Base-by-base conservation (phyloP, 2,113 vertebrate species). In the Microcebus jonahi region DNA sequence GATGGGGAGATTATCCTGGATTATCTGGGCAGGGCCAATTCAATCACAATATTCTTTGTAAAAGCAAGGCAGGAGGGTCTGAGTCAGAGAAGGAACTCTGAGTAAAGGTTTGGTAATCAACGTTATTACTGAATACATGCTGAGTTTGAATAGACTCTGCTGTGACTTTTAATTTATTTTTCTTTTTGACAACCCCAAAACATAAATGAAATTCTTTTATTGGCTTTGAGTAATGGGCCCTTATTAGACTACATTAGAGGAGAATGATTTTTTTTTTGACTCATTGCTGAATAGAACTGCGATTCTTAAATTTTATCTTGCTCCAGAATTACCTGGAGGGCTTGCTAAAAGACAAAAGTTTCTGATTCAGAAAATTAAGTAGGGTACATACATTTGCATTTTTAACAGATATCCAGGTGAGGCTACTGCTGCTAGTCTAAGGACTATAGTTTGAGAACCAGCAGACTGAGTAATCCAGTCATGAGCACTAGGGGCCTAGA, bases 241-340 rank as follows among this genome's bases (percentile, higher is more conserved):
- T 82, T 45, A 45, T 68, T 92, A 86, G 57, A 94, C 18, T 67
- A 3, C 42, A 23, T 81, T 5, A 80, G 88, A 80, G 34, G n/a
- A 89, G 25, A 91, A 67, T 61, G 18, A 63, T 68, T 45, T 81
- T 97, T 45, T 81, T 97, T 80, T 31, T 70, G 59, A 34, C 27
- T 75, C 53, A 63, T 20, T 88, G 42, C 34, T 90, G 25, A 83
- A 3, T n/a, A 73, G 3, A 73, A 68, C 1, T 48, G 5, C 25
- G 3, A 3, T 83, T 80, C 80, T 87, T 61, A 91, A 31, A 81
- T 71, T 80, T 65, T 76, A 65, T 0, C 15, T 70, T 70, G 29
- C 20, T 23, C 4, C 13, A 63, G 42, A 89, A 89, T 89, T 45
- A 50, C 63, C 23, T 92, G 31, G 25, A 61, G 0, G 23, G 14